A percentile compares a stretch with the other conserved stretches of the same genome.
These are phyloP conservation scores for Guaruba guarouba DNA, from an alignment of 2,113 vertebrate species.

Conservation along the genomic window DNA sequence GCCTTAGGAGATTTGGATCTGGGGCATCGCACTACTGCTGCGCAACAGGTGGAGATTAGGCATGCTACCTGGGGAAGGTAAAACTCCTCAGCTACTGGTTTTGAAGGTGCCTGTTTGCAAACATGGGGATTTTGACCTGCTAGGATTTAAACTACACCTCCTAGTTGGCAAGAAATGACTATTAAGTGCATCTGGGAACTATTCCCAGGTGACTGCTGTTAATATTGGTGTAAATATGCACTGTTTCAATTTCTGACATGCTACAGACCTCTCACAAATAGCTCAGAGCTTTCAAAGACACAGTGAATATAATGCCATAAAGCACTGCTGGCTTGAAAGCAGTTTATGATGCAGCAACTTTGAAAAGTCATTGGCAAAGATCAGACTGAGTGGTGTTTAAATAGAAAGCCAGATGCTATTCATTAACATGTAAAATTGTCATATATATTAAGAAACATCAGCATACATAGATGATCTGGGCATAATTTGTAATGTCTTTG, in stretches of 20 bases:
- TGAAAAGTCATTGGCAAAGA: neutral
- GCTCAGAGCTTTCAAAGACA: neutral
- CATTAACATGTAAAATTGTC: neutral
- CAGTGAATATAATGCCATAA: neutral
- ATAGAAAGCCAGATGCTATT: neutral
- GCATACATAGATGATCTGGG: rapidly evolving
- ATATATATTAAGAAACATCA: neutral
- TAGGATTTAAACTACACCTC: neutral
- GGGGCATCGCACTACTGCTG: neutral
- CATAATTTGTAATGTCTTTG: neutral
- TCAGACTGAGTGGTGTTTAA: neutral
- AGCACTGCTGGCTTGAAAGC: neutral
- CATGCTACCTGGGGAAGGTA: neutral
- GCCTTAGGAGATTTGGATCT: neutral
- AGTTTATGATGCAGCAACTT: neutral
- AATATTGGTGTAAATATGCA: neutral
- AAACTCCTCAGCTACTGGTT: neutral
- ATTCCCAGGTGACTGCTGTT: neutral
- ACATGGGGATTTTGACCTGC: neutral
- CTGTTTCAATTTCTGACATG: neutral
- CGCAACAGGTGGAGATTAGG: neutral
- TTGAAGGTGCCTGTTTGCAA: neutral
- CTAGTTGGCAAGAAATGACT: neutral
- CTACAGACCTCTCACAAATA: neutral
- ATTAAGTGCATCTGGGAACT: neutral